Conservation (phyloP, 2,797 vertebrate species). For the Novumbra hubbsi region DNA sequence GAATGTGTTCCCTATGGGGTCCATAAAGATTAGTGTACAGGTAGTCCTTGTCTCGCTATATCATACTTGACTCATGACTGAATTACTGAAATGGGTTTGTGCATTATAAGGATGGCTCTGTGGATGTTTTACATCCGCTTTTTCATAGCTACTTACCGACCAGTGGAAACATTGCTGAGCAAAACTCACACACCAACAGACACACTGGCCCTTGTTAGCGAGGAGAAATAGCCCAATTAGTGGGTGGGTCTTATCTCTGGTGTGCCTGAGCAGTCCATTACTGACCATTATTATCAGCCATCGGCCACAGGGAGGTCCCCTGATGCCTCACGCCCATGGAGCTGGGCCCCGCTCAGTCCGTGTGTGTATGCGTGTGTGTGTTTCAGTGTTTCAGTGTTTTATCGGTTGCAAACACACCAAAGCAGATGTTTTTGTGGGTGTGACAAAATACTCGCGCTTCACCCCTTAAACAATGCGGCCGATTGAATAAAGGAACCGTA, state of each 20-base stretch:
- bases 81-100: neutral
- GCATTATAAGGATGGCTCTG: no score
- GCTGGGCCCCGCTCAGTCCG: neutral
- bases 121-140: constrained; percentile 24
- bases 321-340: constrained; percentile 13
- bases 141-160: constrained; percentile 23
- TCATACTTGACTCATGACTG: neutral
- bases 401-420: no score
- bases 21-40: no score
- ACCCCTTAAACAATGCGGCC: no score
- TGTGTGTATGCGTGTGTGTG: neutral
- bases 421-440: no score
- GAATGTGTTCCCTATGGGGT: no score
- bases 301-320: constrained; percentile 27
- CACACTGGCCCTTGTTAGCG: constrained; percentile 27
- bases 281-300: constrained; percentile 34
- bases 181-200: neutral
- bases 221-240: constrained; percentile 41
- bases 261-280: constrained; percentile 34
- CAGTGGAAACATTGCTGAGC: constrained; percentile 29
- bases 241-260: constrained; percentile 37
- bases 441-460: no score
- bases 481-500: no score
- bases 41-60: no score
- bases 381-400: no score